phyloP scores from a whole-genome alignment of 2,888 invertebrate genomes.

The Digitonthophagus gazella region DNA sequence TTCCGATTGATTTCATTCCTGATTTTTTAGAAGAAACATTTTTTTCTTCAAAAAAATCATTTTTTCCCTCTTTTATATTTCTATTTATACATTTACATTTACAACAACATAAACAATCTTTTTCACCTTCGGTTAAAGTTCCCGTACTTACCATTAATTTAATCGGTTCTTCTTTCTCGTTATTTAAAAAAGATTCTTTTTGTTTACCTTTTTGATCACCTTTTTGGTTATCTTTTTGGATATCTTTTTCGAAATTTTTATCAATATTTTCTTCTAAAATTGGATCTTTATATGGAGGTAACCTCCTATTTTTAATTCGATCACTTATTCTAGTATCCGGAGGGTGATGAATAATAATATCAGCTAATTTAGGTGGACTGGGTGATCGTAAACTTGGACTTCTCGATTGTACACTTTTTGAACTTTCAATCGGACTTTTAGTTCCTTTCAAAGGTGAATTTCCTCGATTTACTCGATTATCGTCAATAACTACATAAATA shows the following conservation, averaged over 20 bases:
- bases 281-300: background rate
- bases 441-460: background rate
- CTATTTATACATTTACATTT: background rate
- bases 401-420: slow-evolving; percentile 3
- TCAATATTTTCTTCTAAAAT: background rate
- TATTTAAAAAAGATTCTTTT: no score
- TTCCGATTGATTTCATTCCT: background rate
- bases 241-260: no score
- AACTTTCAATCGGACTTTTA: background rate
- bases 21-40: background rate
- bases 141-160: background rate
- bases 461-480: slow-evolving; percentile 7
- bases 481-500: slow-evolving; percentile 18
- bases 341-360: slow-evolving; percentile 27
- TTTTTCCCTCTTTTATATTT: no score
- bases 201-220: no score
- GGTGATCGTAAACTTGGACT: slow-evolving; percentile 2
- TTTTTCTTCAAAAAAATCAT: no score
- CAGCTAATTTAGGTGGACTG: slow-evolving; percentile 6
- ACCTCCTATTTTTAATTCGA: slow-evolving; percentile 40
- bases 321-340: slow-evolving; percentile 46
- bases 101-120: background rate
- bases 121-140: background rate
- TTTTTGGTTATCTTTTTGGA: no score
- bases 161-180: background rate